Percentiles rank a stretch among this genome's conserved stretches.
Evolutionary conservation across 2,113 vertebrate species (phyloP).

Genomic region (Chunga burmeisteri): DNA sequence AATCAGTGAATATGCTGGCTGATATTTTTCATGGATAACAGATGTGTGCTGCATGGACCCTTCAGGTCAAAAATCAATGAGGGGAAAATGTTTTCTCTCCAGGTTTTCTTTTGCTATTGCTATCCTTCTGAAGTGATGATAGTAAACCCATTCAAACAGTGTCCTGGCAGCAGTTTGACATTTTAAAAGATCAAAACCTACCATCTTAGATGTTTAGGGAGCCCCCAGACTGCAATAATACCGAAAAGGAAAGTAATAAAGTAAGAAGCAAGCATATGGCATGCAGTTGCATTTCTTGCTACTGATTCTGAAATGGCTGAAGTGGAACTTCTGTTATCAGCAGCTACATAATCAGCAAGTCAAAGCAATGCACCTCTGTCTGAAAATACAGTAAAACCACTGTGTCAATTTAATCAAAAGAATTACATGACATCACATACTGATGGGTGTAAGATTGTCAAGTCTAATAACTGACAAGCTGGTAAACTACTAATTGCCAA

Average conservation of each 20-base stretch:
- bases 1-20: neutral
- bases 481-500: neutral
- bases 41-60: neutral
- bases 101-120: neutral
- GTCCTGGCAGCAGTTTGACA: neutral
- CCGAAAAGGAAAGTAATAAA: slow-evolving; percentile 7
- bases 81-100: neutral
- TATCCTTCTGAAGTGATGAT: neutral
- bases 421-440: neutral
- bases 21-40: neutral
- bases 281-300: slow-evolving; percentile 7
- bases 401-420: slow-evolving; percentile 38
- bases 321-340: slow-evolving; percentile 35
- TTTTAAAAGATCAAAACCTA: slow-evolving; percentile 28
- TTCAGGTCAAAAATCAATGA: slow-evolving; percentile 2
- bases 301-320: slow-evolving; percentile 47
- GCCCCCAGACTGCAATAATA: neutral
- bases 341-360: slow-evolving; percentile 12
- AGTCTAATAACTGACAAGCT: neutral
- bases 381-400: slow-evolving; percentile 4
- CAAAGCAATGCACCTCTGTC: neutral
- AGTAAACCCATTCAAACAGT: neutral
- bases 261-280: neutral
- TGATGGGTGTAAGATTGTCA: neutral
- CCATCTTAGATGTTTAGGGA: neutral